Percentiles rank a stretch among this genome's conserved stretches.
Conservation (phyloP, 64 coral and sea anemone genomes). For the Stichodactyla mertensii region DNA sequence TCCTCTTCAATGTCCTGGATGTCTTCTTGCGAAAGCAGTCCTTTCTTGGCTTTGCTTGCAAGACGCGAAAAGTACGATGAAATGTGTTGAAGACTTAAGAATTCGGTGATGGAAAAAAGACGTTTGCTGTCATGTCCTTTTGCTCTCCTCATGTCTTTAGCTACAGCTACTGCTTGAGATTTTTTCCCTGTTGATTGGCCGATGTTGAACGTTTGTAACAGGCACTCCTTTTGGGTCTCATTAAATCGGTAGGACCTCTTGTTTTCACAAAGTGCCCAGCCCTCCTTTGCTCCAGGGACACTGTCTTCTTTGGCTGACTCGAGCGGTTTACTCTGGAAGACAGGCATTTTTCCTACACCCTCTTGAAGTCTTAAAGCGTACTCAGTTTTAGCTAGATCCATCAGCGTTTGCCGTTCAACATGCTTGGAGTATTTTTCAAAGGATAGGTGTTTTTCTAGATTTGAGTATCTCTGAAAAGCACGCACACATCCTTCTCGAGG, state of each 20-base stretch:
- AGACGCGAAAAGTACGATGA: slow-evolving; percentile 47
- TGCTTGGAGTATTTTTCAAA: slow-evolving; percentile 42
- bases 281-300: slow-evolving; percentile 16
- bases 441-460: slow-evolving; percentile 54
- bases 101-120: slow-evolving; percentile 37
- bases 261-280: slow-evolving; percentile 39
- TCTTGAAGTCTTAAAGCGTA: slow-evolving; percentile 37
- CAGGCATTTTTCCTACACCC: slow-evolving; percentile 31
- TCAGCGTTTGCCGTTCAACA: slow-evolving; percentile 25
- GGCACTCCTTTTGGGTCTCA: slow-evolving; percentile 43
- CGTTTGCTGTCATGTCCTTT: slow-evolving; percentile 20
- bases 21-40: slow-evolving; percentile 1
- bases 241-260: slow-evolving; percentile 50
- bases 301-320: slow-evolving; percentile 25
- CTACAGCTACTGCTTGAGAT: slow-evolving; percentile 30
- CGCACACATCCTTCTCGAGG: slow-evolving; percentile 51
- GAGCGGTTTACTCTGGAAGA: slow-evolving; percentile 16
- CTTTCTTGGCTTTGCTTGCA: slow-evolving; percentile 10
- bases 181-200: slow-evolving; percentile 37
- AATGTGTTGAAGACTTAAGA: slow-evolving; percentile 38
- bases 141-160: slow-evolving; percentile 45
- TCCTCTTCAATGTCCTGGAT: slow-evolving; percentile 30
- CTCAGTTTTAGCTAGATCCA: slow-evolving; percentile 45
- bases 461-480: slow-evolving; percentile 53
- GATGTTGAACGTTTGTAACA: slow-evolving; percentile 45